Evolutionary conservation across 2,113 vertebrate genomes (phyloP).

Genomic region (Cynocephalus volans): DNA sequence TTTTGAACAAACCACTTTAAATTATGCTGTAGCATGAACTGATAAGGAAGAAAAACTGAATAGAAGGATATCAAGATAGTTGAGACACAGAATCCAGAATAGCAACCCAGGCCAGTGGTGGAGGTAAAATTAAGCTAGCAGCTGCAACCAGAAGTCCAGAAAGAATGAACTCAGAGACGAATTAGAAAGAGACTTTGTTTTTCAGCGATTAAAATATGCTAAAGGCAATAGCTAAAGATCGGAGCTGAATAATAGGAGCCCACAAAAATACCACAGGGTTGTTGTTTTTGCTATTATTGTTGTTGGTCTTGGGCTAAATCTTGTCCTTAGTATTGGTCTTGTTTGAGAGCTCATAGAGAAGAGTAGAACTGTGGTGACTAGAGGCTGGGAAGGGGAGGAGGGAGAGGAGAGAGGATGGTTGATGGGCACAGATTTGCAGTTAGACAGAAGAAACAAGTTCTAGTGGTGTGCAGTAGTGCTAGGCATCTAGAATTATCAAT

Average conservation of each 20-base stretch:
- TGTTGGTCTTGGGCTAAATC: neutral
- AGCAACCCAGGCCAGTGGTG: neutral
- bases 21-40: neutral
- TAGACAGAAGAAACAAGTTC: too few species aligned
- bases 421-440: too few species aligned
- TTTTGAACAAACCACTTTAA: constrained; percentile 49
- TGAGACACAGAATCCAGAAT: neutral
- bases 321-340: neutral
- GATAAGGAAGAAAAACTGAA: neutral
- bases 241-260: neutral
- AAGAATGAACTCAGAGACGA: constrained; percentile 36
- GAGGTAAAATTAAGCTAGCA: neutral
- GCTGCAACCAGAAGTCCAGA: neutral
- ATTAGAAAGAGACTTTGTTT: neutral
- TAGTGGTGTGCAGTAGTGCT: too few species aligned
- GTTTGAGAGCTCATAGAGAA: neutral
- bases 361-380: too few species aligned
- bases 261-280: neutral
- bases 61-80: neutral
- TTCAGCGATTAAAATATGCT: neutral
- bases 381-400: too few species aligned
- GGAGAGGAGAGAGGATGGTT: too few species aligned
- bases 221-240: neutral
- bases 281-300: neutral
- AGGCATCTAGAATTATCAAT: too few species aligned